phyloP scores from a whole-genome alignment of 2,797 vertebrate genomes.

The Glossophaga mutica region DNA sequence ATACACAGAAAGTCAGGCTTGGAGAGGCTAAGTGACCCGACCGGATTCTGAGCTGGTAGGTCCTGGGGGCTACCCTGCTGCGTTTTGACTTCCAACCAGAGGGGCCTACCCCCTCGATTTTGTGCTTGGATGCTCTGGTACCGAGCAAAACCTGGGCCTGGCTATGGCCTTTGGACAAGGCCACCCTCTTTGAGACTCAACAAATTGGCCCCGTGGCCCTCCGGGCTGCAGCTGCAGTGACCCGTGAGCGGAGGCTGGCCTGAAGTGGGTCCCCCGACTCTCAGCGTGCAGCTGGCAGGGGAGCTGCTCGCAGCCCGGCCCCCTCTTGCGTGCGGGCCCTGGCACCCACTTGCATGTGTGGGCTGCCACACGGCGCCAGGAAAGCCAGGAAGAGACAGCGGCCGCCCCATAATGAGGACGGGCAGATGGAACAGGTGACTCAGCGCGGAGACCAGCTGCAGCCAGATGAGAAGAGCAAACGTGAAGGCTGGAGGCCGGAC shows the following conservation, averaged over 20 bases:
- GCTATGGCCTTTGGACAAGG: neutral
- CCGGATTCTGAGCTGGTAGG: neutral
- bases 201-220: neutral
- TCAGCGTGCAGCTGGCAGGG: accelerated
- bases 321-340: neutral
- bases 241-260: neutral
- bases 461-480: constrained; percentile 70
- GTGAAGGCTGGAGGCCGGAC: neutral
- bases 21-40: neutral
- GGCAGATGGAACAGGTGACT: constrained; percentile 79
- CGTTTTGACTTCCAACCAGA: neutral
- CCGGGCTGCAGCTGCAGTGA: accelerated
- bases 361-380: constrained; percentile 23
- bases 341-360: constrained; percentile 29
- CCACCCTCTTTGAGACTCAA: neutral
- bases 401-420: constrained; percentile 45
- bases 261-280: neutral
- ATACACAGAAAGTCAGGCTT: neutral
- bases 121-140: neutral
- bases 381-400: constrained; percentile 40
- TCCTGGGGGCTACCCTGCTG: neutral
- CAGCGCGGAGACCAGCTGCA: neutral
- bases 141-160: neutral
- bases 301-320: neutral
- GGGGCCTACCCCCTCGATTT: neutral